Evolutionary conservation across 2,113 vertebrate genomes (phyloP).

Genomic region (Hoplias malabaricus): DNA sequence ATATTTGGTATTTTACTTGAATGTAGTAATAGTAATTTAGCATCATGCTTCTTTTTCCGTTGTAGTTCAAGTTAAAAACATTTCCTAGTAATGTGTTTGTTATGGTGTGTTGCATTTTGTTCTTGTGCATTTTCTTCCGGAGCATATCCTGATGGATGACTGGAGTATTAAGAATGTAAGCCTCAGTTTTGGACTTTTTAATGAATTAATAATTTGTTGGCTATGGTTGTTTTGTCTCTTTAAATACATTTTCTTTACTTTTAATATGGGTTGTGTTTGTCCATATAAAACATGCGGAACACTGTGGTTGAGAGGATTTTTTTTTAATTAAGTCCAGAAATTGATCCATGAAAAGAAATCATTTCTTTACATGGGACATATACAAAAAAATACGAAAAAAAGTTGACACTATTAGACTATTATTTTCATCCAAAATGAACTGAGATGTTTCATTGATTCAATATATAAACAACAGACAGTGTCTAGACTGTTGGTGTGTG

Average conservation of each 20-base stretch:
- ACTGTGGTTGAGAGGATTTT: not conserved
- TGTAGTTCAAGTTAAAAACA: not conserved
- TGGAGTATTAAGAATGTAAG: constrained; percentile 1
- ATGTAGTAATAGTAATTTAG: not conserved
- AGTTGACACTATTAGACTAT: not conserved
- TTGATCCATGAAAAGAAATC: constrained; percentile 21
- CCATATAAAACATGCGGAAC: not conserved
- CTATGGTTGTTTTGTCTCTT: not conserved
- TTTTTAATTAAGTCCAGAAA: constrained; percentile 27
- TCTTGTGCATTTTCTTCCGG: not conserved
- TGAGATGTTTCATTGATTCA: not conserved
- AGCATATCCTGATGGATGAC: constrained; percentile 2
- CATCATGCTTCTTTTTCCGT: constrained; percentile 5
- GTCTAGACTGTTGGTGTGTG: not conserved
- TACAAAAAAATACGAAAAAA: not conserved
- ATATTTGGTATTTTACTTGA: not conserved
- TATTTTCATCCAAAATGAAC: not conserved
- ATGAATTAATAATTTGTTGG: not conserved
- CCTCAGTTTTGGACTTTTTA: constrained; percentile 8
- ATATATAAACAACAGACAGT: not conserved
- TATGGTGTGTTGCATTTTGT: not conserved
- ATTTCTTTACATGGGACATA: not conserved
- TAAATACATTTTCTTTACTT: constrained; percentile 4
- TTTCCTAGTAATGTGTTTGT: not conserved
- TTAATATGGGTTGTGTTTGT: not conserved